Evolutionary conservation across 2,888 invertebrate genomes (phyloP), one percentile per base, ranked within the genome.

Genomic region (Cartodere bifasciata): DNA sequence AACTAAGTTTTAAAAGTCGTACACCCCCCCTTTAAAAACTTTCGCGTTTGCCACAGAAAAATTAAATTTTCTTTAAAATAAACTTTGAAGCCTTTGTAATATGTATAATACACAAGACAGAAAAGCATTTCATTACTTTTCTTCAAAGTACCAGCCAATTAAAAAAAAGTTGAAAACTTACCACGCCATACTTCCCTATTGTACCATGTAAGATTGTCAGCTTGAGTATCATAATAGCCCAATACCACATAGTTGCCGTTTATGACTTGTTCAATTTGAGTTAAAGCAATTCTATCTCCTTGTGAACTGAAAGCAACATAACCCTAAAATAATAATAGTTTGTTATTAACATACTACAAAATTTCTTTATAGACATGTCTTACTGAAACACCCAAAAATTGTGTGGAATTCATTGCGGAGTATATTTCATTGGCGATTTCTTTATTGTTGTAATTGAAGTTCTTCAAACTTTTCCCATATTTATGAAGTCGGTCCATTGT

Each of bases 271-370:
- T 98, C 98, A 45, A 98, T 91, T 65, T 95, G 92, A 14, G 97
- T 98, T 62, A 92, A 69, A 26, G 97, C 95, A 54, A 99, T 97
- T 48, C 98, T 78, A 67, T 98, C 98, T 45, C 98, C 98, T 65
- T 88, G 87, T 5, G 94, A 92, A 45, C 94, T 94, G 65, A 98
- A 99, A 20, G 94, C 95, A 38, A 99, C 98, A 50, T 82, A 73
- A 26, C 97, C 97, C 95, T 97, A 61, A 10, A 62, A 55, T 37
- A 37, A 38, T 41, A 35, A 23, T n/a, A 20, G 20, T n/a, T n/a
- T 20, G 20, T 28, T 28, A 28, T 17, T n/a, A n/a, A n/a, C n/a
- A n/a, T n/a, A n/a, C n/a, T n/a, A n/a, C n/a, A n/a, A n/a, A n/a
- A n/a, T n/a, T n/a, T n/a, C n/a, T n/a, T n/a, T n/a, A n/a, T n/a